Evolutionary conservation across 2,113 vertebrate species (phyloP).

Genomic region (Ptychochromis oligacanthus): DNA sequence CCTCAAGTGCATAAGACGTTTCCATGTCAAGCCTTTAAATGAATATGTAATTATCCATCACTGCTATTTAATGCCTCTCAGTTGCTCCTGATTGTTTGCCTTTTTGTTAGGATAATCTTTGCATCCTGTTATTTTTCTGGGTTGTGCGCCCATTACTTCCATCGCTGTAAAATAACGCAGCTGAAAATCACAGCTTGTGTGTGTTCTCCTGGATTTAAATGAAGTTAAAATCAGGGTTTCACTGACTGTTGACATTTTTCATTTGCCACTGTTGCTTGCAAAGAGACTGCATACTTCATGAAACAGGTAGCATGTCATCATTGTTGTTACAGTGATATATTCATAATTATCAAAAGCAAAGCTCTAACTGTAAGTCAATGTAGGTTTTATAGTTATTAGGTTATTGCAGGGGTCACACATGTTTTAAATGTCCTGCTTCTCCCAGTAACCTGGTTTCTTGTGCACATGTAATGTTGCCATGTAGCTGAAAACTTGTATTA

Average conservation of each 20-base stretch:
- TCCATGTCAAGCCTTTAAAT: background rate
- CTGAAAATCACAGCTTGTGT: background rate
- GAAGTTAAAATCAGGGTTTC: background rate
- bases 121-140: background rate
- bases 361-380: background rate
- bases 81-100: background rate
- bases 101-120: too few relatives aligned
- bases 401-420: background rate
- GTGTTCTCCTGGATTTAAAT: background rate
- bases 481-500: constrained; percentile 37
- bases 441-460: background rate
- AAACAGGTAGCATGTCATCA: background rate
- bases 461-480: background rate
- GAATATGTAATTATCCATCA: background rate
- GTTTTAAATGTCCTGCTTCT: background rate
- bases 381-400: background rate
- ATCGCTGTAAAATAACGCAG: background rate
- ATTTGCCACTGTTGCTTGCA: background rate
- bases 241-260: background rate
- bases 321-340: background rate
- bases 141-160: background rate
- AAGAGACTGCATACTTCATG: background rate
- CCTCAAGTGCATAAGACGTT: background rate
- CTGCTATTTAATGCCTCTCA: background rate
- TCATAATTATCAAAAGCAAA: background rate